phyloP scores from a whole-genome alignment of 2,113 vertebrate species.

The Nesogale talazaci region DNA sequence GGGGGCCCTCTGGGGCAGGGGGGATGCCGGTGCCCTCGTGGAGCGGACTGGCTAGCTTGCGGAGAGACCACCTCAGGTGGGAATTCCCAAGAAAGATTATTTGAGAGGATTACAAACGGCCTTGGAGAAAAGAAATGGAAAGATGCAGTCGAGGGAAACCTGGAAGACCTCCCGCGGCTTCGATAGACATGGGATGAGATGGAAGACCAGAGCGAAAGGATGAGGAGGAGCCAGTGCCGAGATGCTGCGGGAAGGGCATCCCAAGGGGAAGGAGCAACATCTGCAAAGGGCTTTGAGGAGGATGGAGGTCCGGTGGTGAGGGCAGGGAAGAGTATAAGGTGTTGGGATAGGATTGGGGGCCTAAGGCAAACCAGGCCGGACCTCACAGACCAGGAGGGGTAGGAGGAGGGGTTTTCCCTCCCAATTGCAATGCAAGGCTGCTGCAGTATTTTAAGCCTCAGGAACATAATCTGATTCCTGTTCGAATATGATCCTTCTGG shows the following conservation, averaged over 20 bases:
- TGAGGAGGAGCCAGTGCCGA: background rate
- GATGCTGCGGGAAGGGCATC: background rate
- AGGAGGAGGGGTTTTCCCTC: background rate
- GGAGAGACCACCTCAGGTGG: background rate
- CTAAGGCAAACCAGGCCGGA: background rate
- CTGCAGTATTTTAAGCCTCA: background rate
- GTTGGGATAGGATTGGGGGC: background rate
- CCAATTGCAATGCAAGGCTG: background rate
- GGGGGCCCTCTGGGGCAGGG: background rate
- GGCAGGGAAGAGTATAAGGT: background rate
- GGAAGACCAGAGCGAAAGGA: background rate
- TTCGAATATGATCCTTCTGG: background rate
- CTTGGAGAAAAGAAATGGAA: background rate
- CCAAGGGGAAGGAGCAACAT: background rate
- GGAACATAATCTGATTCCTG: background rate
- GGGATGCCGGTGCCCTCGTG: background rate
- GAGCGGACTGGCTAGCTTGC: background rate
- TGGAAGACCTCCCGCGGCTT: background rate
- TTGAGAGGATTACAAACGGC: background rate
- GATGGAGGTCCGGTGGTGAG: background rate
- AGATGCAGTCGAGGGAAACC: background rate
- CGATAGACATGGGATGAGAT: background rate
- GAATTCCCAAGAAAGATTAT: conserved; percentile 7
- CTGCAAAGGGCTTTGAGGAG: background rate
- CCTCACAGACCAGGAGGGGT: background rate